Evolutionary conservation across 2,888 invertebrate species (phyloP), one percentile per base, ranked within the genome.

Genomic region (Allygus modestus): DNA sequence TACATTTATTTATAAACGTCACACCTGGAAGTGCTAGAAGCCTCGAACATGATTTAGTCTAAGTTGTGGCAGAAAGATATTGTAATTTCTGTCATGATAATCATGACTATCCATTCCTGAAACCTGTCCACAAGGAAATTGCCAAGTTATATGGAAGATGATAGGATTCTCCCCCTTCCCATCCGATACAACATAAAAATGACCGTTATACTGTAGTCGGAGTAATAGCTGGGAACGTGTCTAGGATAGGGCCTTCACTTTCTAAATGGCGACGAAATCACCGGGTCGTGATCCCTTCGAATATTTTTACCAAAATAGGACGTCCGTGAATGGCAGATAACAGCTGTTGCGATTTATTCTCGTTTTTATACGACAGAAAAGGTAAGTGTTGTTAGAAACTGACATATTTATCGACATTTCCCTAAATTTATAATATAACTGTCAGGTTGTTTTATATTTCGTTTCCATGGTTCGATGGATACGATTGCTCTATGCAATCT

Each of bases 171-270:
- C 11, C 37, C 11, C 11, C 37, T 37, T 37, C 12, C 4, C 12
- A 4, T 12, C 17, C 46, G n/a, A n/a, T n/a, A 46, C 46, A 46
- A 1, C 15, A 46, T 9, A 15, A 46, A 11, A 7, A 46, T 17
- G 46, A 46, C 12, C 46, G 46, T 46, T 46, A 46, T 7, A 15
- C 37, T 11, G 37, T 7, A 37, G 7, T 1, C 46, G n/a, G 15
- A 46, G 46, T 65, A 65, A 65, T 65, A 15, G 31, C 65, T 11
- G 28, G 1, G 65, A 65, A 12, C 65, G 28, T 15, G 58, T 28
- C 28, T 65, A 65, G 26, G 65, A 65, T 17, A 65, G 20, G 26
- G 20, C 65, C 65, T 65, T 65, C 65, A 65, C 65, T 65, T 65
- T 65, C 31, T n/a, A 15, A 23, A 58, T n/a, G 2, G 28, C 26